Percentiles rank a stretch among this genome's conserved stretches.
Evolutionary conservation across 2,797 vertebrate species (phyloP).

Genomic region (Gephyroberyx darwinii): DNA sequence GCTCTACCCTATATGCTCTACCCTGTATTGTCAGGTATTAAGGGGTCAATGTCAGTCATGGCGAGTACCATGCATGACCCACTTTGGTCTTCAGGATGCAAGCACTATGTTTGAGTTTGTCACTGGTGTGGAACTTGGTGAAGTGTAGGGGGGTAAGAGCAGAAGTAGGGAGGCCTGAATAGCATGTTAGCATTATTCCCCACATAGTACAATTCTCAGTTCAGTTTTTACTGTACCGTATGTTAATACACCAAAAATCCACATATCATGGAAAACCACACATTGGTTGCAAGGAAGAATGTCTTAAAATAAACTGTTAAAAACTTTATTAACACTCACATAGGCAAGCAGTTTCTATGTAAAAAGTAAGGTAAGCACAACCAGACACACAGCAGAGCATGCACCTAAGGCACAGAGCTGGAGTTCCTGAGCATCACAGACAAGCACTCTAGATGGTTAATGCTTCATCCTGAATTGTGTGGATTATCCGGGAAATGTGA

Average conservation of each 20-base stretch:
- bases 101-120: no score
- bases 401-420: not conserved
- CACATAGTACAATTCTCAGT: not conserved
- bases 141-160: no score
- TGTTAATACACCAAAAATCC: not conserved
- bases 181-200: not conserved
- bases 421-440: conserved; percentile 12
- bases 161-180: not conserved
- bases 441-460: conserved; percentile 15
- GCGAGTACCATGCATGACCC: no score
- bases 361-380: not conserved
- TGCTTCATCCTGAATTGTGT: conserved; percentile 41
- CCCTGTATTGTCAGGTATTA: no score
- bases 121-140: no score
- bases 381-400: not conserved
- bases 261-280: not conserved
- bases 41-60: no score
- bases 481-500: conserved; percentile 54
- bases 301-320: not conserved
- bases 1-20: no score
- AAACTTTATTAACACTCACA: no score
- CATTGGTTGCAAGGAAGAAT: not conserved
- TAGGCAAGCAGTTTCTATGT: not conserved
- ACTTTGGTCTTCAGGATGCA: no score
- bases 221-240: not conserved